Conservation (phyloP, 2,797 vertebrate genomes). For the Lagorchestes hirsutus region DNA sequence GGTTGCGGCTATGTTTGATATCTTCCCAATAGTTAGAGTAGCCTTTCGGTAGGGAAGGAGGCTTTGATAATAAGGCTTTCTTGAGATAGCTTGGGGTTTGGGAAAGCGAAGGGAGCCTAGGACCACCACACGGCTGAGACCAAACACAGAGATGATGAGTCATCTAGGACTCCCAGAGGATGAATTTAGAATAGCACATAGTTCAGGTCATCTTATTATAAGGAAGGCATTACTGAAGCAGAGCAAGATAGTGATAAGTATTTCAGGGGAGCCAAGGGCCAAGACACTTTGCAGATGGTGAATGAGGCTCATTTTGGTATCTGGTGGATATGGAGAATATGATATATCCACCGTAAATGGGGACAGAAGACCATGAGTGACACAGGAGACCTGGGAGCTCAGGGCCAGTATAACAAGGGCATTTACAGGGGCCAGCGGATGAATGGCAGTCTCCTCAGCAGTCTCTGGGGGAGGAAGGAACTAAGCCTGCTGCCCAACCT, state of each 20-base stretch:
- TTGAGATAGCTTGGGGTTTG: background rate
- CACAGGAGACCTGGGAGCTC: fast-evolving
- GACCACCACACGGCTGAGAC: background rate
- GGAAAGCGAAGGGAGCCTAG: background rate
- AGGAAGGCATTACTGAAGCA: background rate
- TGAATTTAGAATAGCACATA: background rate
- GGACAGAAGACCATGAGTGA: background rate
- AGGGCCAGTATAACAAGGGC: background rate
- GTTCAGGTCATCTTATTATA: background rate
- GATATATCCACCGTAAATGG: background rate
- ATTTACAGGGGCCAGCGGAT: background rate
- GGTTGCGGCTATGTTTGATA: background rate
- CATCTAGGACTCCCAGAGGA: fast-evolving
- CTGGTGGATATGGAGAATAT: slow-evolving; percentile 7
- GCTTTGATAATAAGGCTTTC: background rate
- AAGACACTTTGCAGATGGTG: background rate
- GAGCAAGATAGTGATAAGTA: fast-evolving
- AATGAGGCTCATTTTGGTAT: background rate
- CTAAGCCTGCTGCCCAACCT: background rate
- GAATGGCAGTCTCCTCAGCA: background rate
- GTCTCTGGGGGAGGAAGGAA: background rate
- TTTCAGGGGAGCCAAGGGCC: fast-evolving
- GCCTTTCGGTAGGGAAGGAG: background rate
- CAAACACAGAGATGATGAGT: fast-evolving
- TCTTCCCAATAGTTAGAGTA: background rate